These are phyloP conservation scores for Bathynomus jamesi DNA, from an alignment of 1,140 invertebrate species.

Conservation along the genomic window DNA sequence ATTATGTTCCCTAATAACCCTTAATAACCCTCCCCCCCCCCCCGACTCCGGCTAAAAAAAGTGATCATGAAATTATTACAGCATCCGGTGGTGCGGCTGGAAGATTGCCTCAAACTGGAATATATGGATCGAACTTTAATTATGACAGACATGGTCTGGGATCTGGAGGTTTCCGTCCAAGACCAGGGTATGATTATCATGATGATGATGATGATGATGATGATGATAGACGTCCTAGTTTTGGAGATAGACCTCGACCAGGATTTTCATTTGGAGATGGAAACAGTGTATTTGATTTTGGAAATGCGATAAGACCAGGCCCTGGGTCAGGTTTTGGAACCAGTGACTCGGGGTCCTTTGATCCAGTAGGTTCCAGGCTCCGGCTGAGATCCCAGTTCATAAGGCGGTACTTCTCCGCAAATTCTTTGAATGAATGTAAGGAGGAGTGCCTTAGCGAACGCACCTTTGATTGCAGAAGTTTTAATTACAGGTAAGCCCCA, in stretches of 20 bases:
- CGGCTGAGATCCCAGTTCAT: conserved; percentile 1
- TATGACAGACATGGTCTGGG: too few relatives aligned
- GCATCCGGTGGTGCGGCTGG: too few relatives aligned
- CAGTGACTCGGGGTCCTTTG: neutral
- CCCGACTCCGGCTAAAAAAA: too few relatives aligned
- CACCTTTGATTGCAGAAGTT: conserved; percentile 10
- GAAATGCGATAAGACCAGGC: neutral
- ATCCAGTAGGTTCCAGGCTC: neutral
- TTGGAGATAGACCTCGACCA: neutral
- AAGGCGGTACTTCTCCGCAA: conserved; percentile 1
- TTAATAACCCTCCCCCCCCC: too few relatives aligned
- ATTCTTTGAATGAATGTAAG: conserved; percentile 3
- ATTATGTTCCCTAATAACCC: too few relatives aligned
- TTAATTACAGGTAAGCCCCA: conserved; percentile 16
- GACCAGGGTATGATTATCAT: too few relatives aligned
- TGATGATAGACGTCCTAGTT: too few relatives aligned
- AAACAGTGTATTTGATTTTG: neutral
- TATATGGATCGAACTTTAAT: too few relatives aligned
- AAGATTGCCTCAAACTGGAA: too few relatives aligned
- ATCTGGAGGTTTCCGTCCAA: too few relatives aligned
- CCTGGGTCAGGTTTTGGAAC: neutral
- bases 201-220: too few relatives aligned
- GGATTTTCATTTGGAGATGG: neutral
- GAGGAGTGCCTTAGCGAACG: conserved; percentile 10
- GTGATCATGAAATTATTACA: too few relatives aligned